phyloP scores from a whole-genome alignment of 1,140 invertebrate genomes.

The Saccostrea glomerata region DNA sequence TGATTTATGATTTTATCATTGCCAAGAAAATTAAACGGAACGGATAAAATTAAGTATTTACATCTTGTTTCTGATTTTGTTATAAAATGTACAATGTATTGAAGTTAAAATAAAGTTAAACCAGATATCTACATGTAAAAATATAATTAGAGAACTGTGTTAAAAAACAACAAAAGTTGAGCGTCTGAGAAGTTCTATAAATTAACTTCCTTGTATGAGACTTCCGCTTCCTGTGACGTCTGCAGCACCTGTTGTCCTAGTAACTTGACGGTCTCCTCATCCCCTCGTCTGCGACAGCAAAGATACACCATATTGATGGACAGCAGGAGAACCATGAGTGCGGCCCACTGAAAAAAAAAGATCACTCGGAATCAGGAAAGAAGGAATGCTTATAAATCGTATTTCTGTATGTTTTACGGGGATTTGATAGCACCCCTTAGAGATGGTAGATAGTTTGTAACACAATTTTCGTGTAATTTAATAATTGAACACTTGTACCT shows the following conservation, averaged over 20 bases:
- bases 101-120: neutral
- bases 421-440: neutral
- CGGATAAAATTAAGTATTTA: no score
- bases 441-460: no score
- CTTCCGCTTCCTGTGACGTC: neutral
- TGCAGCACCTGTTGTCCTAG: neutral
- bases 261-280: neutral
- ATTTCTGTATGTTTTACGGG: neutral
- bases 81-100: neutral
- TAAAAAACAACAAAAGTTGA: neutral
- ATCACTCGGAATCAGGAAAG: neutral
- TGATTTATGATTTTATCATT: no score
- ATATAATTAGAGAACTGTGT: neutral
- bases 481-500: constrained; percentile 50
- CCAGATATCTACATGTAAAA: neutral
- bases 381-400: neutral
- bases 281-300: neutral
- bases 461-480: no score
- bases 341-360: constrained; percentile 38
- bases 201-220: constrained; percentile 10
- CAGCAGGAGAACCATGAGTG: constrained; percentile 9
- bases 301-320: constrained; percentile 15
- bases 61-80: no score
- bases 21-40: no score
- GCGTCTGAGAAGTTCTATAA: neutral